Evolutionary conservation across 1,140 invertebrate species (phyloP).

Genomic region (Lucilia sericata): DNA sequence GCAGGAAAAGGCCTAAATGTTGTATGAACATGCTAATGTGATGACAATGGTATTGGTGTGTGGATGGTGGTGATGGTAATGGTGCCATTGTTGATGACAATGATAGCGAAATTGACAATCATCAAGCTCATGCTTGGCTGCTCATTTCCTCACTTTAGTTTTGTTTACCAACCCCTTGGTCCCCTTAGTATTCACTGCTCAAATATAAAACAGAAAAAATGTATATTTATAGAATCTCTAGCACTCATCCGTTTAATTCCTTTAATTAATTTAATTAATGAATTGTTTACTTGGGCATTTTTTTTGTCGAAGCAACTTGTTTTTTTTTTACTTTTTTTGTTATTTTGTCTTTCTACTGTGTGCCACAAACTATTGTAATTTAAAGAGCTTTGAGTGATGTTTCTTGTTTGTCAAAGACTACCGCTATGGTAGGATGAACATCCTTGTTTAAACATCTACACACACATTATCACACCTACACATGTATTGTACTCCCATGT

Average conservation of each 20-base stretch:
- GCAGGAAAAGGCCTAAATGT: too few species aligned
- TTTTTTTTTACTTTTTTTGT: not conserved
- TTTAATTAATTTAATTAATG: constrained; percentile 28
- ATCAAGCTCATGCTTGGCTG: not conserved
- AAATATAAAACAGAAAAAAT: not conserved
- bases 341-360: not conserved
- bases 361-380: not conserved
- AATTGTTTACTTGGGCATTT: not conserved
- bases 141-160: not conserved
- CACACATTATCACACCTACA: too few species aligned
- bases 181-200: not conserved
- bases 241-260: constrained; percentile 23
- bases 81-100: not conserved
- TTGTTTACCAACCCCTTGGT: not conserved
- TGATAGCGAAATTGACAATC: not conserved
- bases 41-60: not conserved
- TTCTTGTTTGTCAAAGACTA: too few species aligned
- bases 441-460: too few species aligned
- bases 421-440: too few species aligned
- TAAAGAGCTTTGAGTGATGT: too few species aligned
- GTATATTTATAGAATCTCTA: not conserved
- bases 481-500: too few species aligned
- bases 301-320: not conserved
- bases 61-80: not conserved
- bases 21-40: too few species aligned